Evolutionary conservation across 2,888 invertebrate genomes (phyloP).

Genomic region (Eurois occulta): DNA sequence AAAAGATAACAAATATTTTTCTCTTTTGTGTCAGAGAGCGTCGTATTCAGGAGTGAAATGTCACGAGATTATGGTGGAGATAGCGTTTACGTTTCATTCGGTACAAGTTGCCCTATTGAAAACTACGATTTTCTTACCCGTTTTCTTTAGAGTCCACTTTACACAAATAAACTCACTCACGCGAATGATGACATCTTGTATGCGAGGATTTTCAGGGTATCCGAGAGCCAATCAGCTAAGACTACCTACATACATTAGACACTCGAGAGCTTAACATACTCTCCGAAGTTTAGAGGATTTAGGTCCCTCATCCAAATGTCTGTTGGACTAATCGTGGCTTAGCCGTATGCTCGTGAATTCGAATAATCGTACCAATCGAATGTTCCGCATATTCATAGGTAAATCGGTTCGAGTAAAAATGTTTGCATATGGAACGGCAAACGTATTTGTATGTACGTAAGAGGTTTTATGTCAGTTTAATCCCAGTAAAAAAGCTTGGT

Average conservation of each 20-base stretch:
- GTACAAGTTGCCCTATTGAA: background rate
- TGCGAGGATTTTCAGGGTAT: slow-evolving; percentile 49
- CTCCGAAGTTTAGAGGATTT: slow-evolving; percentile 60
- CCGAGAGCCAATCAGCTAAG: slow-evolving; percentile 59
- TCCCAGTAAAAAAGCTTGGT: slow-evolving; percentile 63
- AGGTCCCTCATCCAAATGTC: slow-evolving; percentile 59
- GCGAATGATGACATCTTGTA: slow-evolving; percentile 45
- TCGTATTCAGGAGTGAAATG: background rate
- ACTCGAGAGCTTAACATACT: slow-evolving; percentile 53
- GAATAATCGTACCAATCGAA: slow-evolving; percentile 56
- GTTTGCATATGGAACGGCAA: slow-evolving; percentile 55
- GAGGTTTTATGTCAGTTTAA: slow-evolving; percentile 60
- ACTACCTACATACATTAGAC: slow-evolving; percentile 48
- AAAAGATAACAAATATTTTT: slow-evolving; percentile 24
- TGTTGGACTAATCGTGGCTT: slow-evolving; percentile 60
- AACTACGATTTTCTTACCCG: background rate
- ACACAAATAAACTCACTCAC: slow-evolving; percentile 32
- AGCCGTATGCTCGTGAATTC: slow-evolving; percentile 51
- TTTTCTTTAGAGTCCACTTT: slow-evolving; percentile 9
- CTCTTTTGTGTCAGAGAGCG: background rate
- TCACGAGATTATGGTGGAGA: background rate
- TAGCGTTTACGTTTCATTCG: background rate
- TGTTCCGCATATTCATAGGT: slow-evolving; percentile 62
- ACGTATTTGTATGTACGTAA: slow-evolving; percentile 61
- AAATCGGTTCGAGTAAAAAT: slow-evolving; percentile 57